Evolutionary conservation across 1,140 invertebrate genomes (phyloP), one percentile per base, ranked within the genome.

Genomic region (Drosophila serrata): DNA sequence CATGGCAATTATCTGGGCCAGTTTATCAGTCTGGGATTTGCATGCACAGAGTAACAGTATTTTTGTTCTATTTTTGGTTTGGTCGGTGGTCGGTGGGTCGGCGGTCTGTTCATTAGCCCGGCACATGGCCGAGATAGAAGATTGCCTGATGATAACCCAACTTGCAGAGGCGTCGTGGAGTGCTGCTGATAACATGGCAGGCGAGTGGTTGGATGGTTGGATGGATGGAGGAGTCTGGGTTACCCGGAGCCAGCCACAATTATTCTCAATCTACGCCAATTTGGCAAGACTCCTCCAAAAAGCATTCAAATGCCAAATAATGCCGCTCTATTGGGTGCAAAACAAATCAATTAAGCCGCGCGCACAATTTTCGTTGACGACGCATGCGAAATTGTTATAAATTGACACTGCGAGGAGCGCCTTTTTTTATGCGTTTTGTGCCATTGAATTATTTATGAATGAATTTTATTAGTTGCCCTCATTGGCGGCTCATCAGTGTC

Each of bases 401-500:
- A 87, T 87, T 87, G 82, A 64, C 60, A 67, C 65, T 46, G 59
- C 40, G 35, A 49, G 35, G 46, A 31, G 33, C 53, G 33, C 33
- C 17, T 11, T 51, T 37, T 57, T 75, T 39, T n/a, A n/a, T n/a
- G n/a, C n/a, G n/a, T n/a, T n/a, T 22, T 46, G 57, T 75, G 67
- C 81, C 77, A 90, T 88, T 88, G 85, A 88, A 88, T 88, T 88
- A 88, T 88, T 88, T 88, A 88, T 88, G 81, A 88, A 88, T 88
- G 84, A 88, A 87, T 88, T 87, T 87, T 87, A 87, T 87, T 88
- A 87, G 84, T 84, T 87, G 84, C 84, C 84, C 84, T 88, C 84
- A 87, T 87, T 87, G 84, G 76, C 80, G 81, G 81, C 84, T 87
- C 84, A 87, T 87, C 84, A 87, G 84, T 80, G 84, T 87, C 84